Base-by-base conservation (phyloP, 1,140 invertebrate species). In the Aporrectodea caliginosa region DNA sequence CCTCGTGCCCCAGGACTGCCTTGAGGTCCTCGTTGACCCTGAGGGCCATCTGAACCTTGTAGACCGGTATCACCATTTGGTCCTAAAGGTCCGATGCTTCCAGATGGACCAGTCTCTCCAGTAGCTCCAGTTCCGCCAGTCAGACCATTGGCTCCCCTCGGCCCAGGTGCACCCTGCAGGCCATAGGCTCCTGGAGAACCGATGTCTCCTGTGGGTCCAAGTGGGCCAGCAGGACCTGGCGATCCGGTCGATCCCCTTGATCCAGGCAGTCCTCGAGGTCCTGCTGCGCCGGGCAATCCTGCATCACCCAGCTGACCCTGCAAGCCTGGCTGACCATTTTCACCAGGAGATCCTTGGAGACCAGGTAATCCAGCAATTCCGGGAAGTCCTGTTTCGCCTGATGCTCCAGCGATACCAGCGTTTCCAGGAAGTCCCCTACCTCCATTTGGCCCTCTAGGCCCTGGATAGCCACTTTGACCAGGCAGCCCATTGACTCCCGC, bases 21-120 rank as follows among this genome's bases (percentile, higher is more conserved):
- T 58, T 79, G 69, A 82, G 82, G 83, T 83, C 79, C 88, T 86
- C 35, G 84, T 29, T 84, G 83, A 33, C 87, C 87, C 74, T 83
- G 84, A n/a, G 84, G 81, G 33, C 43, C 43, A 22, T 58, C 43
- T 12, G 22, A 22, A 58, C 43, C 43, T 22, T 6, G 43, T 58
- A 85, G 73, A 68, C 87, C 87, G 29, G 81, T 76, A 58, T 87
- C 85, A 16, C 87, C 87, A 69, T 83, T 71, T 16, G 80, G 34
- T 35, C 85, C 85, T n/a, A 83, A 78, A 32, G 80, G 70, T 29
- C 86, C 85, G 16, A 73, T 77, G 27, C 83, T 84, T 78, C 86
- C 86, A 73, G 82, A 83, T 12, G 85, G 76, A 74, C 84, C 84
- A 35, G 81, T 77, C 0, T 43, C 1, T 71, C 84, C 84, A 22